Percentiles rank a stretch among this genome's conserved stretches.
Conservation (phyloP, 2,113 vertebrate species). For the Lathamus discolor region DNA sequence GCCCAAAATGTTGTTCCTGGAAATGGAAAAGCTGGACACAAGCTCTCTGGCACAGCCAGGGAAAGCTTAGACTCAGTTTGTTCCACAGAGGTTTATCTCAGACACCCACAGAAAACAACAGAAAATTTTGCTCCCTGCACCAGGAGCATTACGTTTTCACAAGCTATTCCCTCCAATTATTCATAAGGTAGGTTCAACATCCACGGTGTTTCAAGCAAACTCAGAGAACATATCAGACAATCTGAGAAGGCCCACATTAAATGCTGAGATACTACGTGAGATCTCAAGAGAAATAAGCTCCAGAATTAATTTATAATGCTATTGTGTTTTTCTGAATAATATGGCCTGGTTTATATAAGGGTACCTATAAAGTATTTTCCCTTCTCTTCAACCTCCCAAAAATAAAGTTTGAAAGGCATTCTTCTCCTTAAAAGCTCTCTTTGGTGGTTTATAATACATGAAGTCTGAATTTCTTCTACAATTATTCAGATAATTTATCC, state of each 20-base stretch:
- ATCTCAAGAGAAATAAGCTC: background rate
- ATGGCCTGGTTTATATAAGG: background rate
- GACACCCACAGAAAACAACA: background rate
- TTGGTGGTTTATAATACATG: background rate
- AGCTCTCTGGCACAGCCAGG: background rate
- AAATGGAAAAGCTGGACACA: background rate
- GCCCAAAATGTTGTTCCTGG: background rate
- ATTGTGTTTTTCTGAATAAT: conserved; percentile 13
- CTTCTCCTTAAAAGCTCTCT: conserved; percentile 26
- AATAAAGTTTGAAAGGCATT: conserved; percentile 54
- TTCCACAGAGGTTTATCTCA: background rate
- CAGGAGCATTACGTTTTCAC: background rate
- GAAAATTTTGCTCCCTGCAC: background rate
- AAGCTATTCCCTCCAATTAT: background rate
- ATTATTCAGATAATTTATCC: conserved; percentile 45
- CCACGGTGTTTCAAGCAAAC: background rate
- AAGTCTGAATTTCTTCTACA: background rate
- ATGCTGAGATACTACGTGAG: background rate
- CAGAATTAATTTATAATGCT: conserved; percentile 5
- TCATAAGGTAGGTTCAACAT: background rate
- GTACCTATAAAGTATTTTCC: background rate
- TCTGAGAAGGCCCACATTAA: background rate
- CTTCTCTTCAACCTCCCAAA: background rate
- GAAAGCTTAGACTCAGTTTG: background rate
- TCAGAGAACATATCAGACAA: background rate